Base-by-base conservation (phyloP, 2,797 vertebrate genomes). In the Stomatorhinus walkeri region DNA sequence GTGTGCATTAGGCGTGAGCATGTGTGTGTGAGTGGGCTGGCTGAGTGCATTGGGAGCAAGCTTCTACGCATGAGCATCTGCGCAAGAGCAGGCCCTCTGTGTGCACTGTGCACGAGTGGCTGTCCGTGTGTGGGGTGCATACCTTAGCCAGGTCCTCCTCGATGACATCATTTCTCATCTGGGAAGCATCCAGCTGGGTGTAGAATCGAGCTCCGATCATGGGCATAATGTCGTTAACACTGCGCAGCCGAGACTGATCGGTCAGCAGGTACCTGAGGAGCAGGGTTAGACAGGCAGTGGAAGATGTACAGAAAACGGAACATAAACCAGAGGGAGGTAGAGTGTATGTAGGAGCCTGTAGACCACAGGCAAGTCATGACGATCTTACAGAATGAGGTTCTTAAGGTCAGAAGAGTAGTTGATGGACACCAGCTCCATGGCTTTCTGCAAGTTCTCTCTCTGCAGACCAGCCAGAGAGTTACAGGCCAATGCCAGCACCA, bases 171-270 rank as follows among this genome's bases (percentile, higher is more conserved):
- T 99, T 99, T 94, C 98, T 96, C 98, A 99, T 99, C 90, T 99
- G 98, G 81, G 98, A 98, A 79, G 98, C 98, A 92, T 99, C 98
- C 93, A 99, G 94, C 72, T 99, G 98, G 88, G 98, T 99, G 95
- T 99, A 99, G 95, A 99, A 99, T 88, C 98, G 96, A 86, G 98
- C 98, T 92, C 98, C 98, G 48, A 99, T 99, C 98, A 99, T 99
- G 5, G 98, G 98, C 98, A 99, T 99, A 90, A 99, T 99, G 94
- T 99, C 98, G 91, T 99, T 99, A 91, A 99, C 98, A 89, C 98
- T 99, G 91, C 98, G 97, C 94, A 99, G 95, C 87, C 98, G 97
- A 92, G 97, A 98, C 95, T 99, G 98, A 93, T 99, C 98, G 0
- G 98, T 98, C 95, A 99, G 96, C 94, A 99, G 96, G 94, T 99